Evolutionary conservation across 2,113 vertebrate genomes (phyloP), one percentile per base, ranked within the genome.

Genomic region (Ptilorrhoa leucosticta): DNA sequence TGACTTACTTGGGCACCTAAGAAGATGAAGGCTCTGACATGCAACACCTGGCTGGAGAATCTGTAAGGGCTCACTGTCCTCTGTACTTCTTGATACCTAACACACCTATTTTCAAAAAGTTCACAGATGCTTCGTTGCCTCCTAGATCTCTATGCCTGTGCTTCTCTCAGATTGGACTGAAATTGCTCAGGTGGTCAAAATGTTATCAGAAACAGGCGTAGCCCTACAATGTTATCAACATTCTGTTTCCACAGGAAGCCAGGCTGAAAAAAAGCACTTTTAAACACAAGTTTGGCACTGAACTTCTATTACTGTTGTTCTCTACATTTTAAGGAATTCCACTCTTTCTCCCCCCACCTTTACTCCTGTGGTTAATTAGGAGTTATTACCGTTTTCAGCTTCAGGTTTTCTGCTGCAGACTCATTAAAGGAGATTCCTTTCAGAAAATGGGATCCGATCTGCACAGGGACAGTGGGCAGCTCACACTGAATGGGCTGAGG

Each of bases 381-480:
- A 20, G 18, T 35, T 53, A 40, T 65, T 99, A 99, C 99, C 98
- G 98, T 99, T 98, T 99, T 99, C 69, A 99, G 98, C 96, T 99
- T 99, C 92, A 99, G 98, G 98, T 99, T 99, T 94, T 99, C 99
- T 14, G 99, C 98, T 7, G 99, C 98, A 2, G 99, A 99, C 97
- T 99, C 99, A 6, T 99, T 99, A 92, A 99, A 99, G 91, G 99
- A 99, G 94, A 99, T 99, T 60, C 99, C 99, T 97, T 99, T 99
- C 92, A 99, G 98, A 93, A 99, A 99, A 93, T 99, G 99, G 3
- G 99, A 98, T 91, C 99, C 99, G 5, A 99, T 99, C 97, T 99
- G 99, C 80, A 99, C 98, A 2, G 99, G 99, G 76, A 99, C 98
- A 15, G 99, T 99, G 90, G 99, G 99, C 89, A 99, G 98, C 97